phyloP scores from a whole-genome alignment of 2,797 vertebrate genomes.

The Epinephelus coioides region DNA sequence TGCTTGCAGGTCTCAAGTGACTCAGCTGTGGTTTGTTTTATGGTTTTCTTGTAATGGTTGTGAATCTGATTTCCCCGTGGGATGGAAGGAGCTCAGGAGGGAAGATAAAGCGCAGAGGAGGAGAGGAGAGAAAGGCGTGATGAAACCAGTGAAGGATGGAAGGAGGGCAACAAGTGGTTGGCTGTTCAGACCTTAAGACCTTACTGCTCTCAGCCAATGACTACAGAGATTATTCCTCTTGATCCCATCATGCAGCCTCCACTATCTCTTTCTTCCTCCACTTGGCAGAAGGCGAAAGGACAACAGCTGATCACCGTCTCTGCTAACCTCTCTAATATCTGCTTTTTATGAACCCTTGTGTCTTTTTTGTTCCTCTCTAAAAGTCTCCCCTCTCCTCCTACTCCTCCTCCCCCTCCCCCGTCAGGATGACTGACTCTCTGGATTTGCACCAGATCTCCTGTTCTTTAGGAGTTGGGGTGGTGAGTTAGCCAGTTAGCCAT shows the following conservation, averaged over 20 bases:
- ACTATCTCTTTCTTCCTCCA: constrained; percentile 12
- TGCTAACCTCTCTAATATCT: background rate
- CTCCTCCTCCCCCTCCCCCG: background rate
- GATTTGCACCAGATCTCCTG: constrained; percentile 79
- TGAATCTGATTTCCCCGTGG: constrained; percentile 13
- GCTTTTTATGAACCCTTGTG: background rate
- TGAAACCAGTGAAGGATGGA: background rate
- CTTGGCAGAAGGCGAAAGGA: constrained; percentile 14
- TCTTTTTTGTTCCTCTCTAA: background rate
- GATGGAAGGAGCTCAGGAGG: too few relatives aligned
- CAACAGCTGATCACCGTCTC: constrained; percentile 12
- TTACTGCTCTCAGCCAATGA: constrained; percentile 41
- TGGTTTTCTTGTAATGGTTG: background rate
- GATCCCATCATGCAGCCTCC: constrained; percentile 30
- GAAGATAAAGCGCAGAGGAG: too few relatives aligned
- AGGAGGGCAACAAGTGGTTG: constrained; percentile 13
- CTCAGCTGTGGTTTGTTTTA: too few relatives aligned
- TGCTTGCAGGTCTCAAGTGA: background rate
- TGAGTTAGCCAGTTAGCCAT: constrained; percentile 65
- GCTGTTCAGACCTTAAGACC: constrained; percentile 36
- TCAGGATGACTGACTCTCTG: constrained; percentile 75
- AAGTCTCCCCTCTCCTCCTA: background rate
- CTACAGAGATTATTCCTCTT: constrained; percentile 44
- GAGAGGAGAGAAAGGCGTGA: background rate
- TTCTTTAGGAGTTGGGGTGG: constrained; percentile 68